Evolutionary conservation across 2,888 invertebrate genomes (phyloP).

Genomic region (Slavum lentiscoides): DNA sequence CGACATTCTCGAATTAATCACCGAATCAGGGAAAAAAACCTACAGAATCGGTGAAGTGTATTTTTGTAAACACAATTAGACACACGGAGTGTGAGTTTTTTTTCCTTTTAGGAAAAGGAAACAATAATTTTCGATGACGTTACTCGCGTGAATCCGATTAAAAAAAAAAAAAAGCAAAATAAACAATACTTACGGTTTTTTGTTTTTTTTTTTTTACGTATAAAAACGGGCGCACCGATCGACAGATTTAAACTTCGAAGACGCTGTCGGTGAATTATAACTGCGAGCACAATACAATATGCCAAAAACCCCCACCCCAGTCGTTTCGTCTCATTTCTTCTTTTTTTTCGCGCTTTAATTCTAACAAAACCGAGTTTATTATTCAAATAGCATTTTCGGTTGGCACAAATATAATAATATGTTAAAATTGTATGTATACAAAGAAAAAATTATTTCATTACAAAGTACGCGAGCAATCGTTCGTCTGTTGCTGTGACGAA

Average conservation of each 20-base stretch:
- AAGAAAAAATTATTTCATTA: constrained; percentile 5
- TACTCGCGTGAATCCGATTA: not conserved
- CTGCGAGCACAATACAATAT: constrained; percentile 21
- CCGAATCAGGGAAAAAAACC: not conserved
- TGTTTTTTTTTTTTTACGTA: no score
- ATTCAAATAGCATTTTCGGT: constrained; percentile 17
- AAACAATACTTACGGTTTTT: constrained; percentile 1
- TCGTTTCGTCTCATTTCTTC: not conserved
- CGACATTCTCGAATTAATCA: no score
- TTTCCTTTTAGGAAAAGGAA: no score
- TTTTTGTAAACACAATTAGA: not conserved
- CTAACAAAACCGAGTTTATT: constrained; percentile 3
- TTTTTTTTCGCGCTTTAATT: not conserved
- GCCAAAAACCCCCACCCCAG: constrained; percentile 3
- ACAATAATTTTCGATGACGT: no score
- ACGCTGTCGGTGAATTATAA: constrained; percentile 19
- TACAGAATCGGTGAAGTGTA: not conserved
- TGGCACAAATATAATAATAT: not conserved
- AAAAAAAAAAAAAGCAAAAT: constrained; percentile 11
- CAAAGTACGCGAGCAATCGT: no score
- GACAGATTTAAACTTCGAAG: constrained; percentile 4
- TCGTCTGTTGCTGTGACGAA: no score
- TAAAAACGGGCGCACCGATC: not conserved
- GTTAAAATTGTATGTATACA: not conserved
- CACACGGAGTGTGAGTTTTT: no score